A percentile compares a stretch with the other conserved stretches of the same genome.
Evolutionary conservation across 1,140 invertebrate species (phyloP).

Genomic region (Adoxophyes honmai): DNA sequence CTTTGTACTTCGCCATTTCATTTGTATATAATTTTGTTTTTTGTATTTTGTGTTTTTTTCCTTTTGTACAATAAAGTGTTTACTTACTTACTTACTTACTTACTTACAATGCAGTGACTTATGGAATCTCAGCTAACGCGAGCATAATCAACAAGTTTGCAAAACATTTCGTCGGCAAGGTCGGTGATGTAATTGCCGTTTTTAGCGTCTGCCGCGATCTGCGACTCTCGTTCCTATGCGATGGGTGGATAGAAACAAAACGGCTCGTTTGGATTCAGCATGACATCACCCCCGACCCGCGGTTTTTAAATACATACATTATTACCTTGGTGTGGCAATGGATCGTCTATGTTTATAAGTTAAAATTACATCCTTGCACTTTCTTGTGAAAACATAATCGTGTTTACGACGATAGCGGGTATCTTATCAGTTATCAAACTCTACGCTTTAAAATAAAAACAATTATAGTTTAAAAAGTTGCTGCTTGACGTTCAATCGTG

Average conservation of each 20-base stretch:
- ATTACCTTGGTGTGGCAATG: conserved; percentile 23
- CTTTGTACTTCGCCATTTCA: too few species aligned
- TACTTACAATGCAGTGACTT: too few species aligned
- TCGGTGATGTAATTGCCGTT: conserved; percentile 69
- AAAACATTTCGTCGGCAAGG: conserved; percentile 54
- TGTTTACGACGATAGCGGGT: not conserved
- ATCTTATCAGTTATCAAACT: not conserved
- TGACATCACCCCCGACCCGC: conserved; percentile 49
- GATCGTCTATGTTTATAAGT: not conserved
- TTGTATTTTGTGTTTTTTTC: too few species aligned
- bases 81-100: too few species aligned
- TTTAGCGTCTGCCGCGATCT: conserved; percentile 61
- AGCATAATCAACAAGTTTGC: conserved; percentile 48
- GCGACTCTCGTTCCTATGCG: conserved; percentile 28
- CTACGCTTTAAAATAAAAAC: not conserved
- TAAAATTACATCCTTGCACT: not conserved
- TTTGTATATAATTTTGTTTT: too few species aligned
- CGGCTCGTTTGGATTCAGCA: conserved; percentile 38
- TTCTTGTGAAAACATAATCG: not conserved
- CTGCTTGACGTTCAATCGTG: not conserved
- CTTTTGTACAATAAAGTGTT: too few species aligned
- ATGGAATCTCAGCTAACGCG: conserved; percentile 54
- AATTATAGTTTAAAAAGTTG: not conserved
- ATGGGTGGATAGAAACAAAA: conserved; percentile 32
- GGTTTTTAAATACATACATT: conserved; percentile 17